phyloP scores from a whole-genome alignment of 2,113 vertebrate species.

The Cryptotis parvus region DNA sequence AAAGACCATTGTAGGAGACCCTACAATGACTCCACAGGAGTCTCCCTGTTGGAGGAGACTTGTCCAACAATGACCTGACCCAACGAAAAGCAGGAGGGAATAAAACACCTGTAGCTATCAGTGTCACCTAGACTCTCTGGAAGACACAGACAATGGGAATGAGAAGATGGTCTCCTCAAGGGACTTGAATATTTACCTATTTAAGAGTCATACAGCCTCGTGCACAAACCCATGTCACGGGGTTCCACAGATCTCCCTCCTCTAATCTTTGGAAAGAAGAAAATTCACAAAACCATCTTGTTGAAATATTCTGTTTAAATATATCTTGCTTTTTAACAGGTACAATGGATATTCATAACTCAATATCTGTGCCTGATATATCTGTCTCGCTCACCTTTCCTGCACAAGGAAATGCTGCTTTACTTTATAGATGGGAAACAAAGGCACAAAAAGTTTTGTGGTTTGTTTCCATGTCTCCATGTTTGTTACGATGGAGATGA shows the following conservation, averaged over 20 bases:
- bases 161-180: background rate
- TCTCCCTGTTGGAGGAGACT: no score
- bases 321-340: background rate
- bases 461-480: slow-evolving; percentile 34
- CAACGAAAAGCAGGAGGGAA: background rate
- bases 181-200: background rate
- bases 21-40: no score
- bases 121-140: background rate
- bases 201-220: background rate
- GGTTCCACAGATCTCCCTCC: background rate
- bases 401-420: background rate
- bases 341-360: background rate
- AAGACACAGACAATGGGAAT: background rate
- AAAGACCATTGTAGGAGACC: no score
- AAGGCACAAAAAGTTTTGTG: slow-evolving; percentile 26
- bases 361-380: background rate
- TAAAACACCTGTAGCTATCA: background rate
- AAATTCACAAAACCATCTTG: slow-evolving; percentile 12
- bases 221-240: background rate
- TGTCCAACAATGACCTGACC: background rate
- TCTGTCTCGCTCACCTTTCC: background rate
- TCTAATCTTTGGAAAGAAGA: background rate
- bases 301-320: slow-evolving; percentile 41
- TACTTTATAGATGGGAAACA: slow-evolving; percentile 57
- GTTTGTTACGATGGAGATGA: slow-evolving; percentile 64